phyloP scores from a whole-genome alignment of 2,888 invertebrate genomes.

The Hydriomena furcata region DNA sequence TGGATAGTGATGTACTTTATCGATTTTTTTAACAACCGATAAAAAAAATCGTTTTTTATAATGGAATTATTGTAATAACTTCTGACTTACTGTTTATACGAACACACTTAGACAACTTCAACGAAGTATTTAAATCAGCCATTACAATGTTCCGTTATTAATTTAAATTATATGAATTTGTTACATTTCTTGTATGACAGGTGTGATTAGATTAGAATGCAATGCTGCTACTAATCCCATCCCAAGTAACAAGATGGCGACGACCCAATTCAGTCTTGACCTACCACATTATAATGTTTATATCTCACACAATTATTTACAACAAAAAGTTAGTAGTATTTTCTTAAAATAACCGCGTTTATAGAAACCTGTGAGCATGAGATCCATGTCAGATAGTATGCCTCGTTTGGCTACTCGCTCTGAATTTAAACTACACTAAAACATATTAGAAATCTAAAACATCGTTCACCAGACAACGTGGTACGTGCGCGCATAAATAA shows the following conservation, averaged over 20 bases:
- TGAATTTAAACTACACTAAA: constrained; percentile 20
- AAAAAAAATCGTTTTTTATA: no score
- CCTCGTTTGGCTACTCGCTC: constrained; percentile 13
- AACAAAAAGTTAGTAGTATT: not conserved
- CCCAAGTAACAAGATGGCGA: not conserved
- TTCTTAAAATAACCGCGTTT: constrained; percentile 3
- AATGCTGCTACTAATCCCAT: not conserved
- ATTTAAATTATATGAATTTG: no score
- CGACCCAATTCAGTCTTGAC: constrained; percentile 16
- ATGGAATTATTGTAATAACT: no score
- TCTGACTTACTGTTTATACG: no score
- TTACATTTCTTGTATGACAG: not conserved
- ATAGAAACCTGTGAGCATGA: constrained; percentile 4
- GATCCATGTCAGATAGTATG: constrained; percentile 4
- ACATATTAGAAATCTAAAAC: constrained; percentile 28
- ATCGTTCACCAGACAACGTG: constrained; percentile 7
- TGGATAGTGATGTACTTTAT: constrained; percentile 41
- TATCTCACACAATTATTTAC: not conserved
- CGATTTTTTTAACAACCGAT: no score
- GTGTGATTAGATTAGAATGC: constrained; percentile 5
- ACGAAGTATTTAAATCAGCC: no score
- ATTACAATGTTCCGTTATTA: constrained; percentile 5
- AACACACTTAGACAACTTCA: no score
- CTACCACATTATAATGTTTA: constrained; percentile 3
- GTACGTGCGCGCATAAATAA: constrained; percentile 21